Base-by-base conservation (phyloP, 2,888 invertebrate genomes). In the Hydropsyche betteni region DNA sequence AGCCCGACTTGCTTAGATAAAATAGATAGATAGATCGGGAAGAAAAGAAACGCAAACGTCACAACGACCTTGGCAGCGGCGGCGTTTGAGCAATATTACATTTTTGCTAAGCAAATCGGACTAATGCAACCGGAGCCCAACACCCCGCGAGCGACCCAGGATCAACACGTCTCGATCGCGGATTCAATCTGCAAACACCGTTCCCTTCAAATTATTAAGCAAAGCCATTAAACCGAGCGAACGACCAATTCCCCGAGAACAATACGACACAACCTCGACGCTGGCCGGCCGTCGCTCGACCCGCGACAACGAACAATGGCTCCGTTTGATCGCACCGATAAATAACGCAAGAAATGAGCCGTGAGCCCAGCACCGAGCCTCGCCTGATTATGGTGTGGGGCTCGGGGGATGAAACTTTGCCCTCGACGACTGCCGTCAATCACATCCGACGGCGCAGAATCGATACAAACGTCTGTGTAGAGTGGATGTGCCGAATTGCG, bases 281-380 rank as follows among this genome's bases (percentile, higher is more conserved):
- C 51, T 34, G 51, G 69, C 51, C 33, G 70, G 34, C 5, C 33
- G 52, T 70, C 70, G 5, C 53, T 33, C 0, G 24, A 10, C 6
- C 6, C 70, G 53, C 69, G 38, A 50, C 38, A 12, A 16, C 14
- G 69, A 69, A 51, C 69, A 69, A 69, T 51, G 69, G 50, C 8
- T 51, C 24, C 44, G 44, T 50, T 50, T 51, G 52, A 70, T 70
- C 16, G 70, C 70, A n/a, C 33, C 70, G 53, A 70, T 70, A 70
- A 70, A 70, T 70, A 70, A 33, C 52, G 53, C 70, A 53, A 70
- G 70, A 70, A 70, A 52, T 52, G 70, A 70, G 64, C 70, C 70
- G 14, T 69, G 38, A 69, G 51, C 44, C 4, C 68, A 44, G 14
- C 24, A 1, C 2, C 50, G 69, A 38, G 50, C 34, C 34, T 64